Base-by-base conservation (phyloP, 2,888 invertebrate species). In the Kuschelorhynchus macadamiae region DNA sequence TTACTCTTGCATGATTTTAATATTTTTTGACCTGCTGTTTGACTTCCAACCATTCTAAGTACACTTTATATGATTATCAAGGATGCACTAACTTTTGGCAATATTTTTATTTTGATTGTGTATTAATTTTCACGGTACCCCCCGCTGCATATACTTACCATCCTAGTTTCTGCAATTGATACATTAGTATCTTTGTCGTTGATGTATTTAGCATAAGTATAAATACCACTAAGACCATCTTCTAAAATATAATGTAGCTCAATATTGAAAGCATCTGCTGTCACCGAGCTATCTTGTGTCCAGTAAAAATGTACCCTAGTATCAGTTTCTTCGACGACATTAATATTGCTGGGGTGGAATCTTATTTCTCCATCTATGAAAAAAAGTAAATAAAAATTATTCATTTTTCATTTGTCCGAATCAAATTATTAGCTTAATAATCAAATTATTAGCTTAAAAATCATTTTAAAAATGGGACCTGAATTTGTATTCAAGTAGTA, bases 291-390 rank as follows among this genome's bases (percentile, higher is more conserved):
- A 0, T 42, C 41, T 30, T 55, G 55, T 9, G 42, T 11, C 55
- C 55, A 55, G 9, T 55, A 55, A 11, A 55, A 55, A 55, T 55
- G 55, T 12, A 30, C 55, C 30, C 55, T 55, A 9, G 14, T 42
- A 16, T 41, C 42, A n/a, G 41, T 41, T 39, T 55, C 41, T 42
- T 55, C 55, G 16, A 55, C 55, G 18, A 55, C 21, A 11, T 41
- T 14, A 16, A 55, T 42, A 16, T 42, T 55, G 30, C 30, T 42
- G 0, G 55, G 55, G 1, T 4, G 11, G 17, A 36, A 55, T 49
- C 17, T 49, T 12, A 25, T 32, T 41, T 57, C 30, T 14, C 64
- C 64, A 18, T 36, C 64, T 64, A 42, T 17, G 41, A 64, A 41
- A 33, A 32, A 8, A 36, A 5, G 25, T 36, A 4, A 30, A 30